Evolutionary conservation across 2,888 invertebrate species (phyloP), one percentile per base, ranked within the genome.

Genomic region (Drosophila koepferae): DNA sequence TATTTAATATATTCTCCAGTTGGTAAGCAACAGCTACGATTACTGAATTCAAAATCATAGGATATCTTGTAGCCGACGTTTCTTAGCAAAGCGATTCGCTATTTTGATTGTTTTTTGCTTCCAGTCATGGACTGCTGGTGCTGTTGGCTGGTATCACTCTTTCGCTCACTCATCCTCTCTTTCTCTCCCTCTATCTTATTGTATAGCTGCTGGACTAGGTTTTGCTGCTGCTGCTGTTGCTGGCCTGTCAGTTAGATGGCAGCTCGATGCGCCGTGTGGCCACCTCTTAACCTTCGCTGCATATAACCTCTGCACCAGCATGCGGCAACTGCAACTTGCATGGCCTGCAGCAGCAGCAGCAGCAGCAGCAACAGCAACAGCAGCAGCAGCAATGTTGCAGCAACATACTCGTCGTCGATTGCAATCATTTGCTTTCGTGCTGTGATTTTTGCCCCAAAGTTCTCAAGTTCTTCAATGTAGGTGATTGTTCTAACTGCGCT

Each of bases 351-450:
- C 76, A 53, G 28, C 64, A 48, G 53, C 60, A 38, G 56, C 56
- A 43, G 23, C 51, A 41, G 65, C 72, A 66, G 49, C 62, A 38
- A n/a, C 63, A 20, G 58, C 46, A 44, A 58, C 73, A 68, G 59
- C 62, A 28, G 36, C 55, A 23, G 51, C 63, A 46, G 23, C 66
- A 20, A 43, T 43, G 58, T 58, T 54, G 44, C 48, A 55, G 63
- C 76, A 71, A 68, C 82, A 70, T 75, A 70, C 76, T 73, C 66
- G 38, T 63, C 76, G 75, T 80, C 84, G 90, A 90, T 89, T 77
- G 84, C 85, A 83, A 89, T 90, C 87, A 84, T 82, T 90, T 74
- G 87, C 90, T 81, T 89, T 90, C 87, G 89, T 88, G 87, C 87
- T 89, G 89, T 84, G 87, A 87, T 90, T 87, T 74, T 74, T 75